phyloP scores from a whole-genome alignment of 2,888 invertebrate genomes.

The Phlogophora meticulosa region DNA sequence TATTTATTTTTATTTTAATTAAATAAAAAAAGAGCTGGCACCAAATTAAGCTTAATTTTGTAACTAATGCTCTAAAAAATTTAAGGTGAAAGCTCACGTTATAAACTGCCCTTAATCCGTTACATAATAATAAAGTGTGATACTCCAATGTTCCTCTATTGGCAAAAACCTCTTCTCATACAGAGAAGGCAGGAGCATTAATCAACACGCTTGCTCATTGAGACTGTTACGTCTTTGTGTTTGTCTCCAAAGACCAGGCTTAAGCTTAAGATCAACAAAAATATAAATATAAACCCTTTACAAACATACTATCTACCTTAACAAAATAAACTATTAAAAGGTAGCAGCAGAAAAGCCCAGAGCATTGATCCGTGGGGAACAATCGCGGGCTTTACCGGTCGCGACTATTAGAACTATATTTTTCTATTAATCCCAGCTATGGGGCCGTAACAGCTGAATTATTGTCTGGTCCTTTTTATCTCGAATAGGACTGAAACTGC shows the following conservation, averaged over 20 bases:
- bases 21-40: too few relatives aligned
- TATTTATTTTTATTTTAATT: too few relatives aligned
- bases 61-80: too few relatives aligned
- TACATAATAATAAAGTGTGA: too few relatives aligned
- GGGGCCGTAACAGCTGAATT: slow-evolving; percentile 53
- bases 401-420: slow-evolving; percentile 68
- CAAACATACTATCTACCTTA: slow-evolving; percentile 22
- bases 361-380: slow-evolving; percentile 56
- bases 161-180: too few relatives aligned
- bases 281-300: slow-evolving; percentile 2
- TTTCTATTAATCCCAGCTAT: slow-evolving; percentile 67
- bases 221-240: too few relatives aligned
- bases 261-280: background rate
- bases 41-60: too few relatives aligned
- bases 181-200: too few relatives aligned
- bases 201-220: too few relatives aligned
- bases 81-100: too few relatives aligned
- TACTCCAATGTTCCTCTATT: too few relatives aligned
- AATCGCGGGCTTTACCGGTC: slow-evolving; percentile 53
- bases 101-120: too few relatives aligned
- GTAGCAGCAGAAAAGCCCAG: slow-evolving; percentile 36
- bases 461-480: slow-evolving; percentile 46
- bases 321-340: slow-evolving; percentile 45
- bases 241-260: background rate
- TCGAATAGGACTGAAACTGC: slow-evolving; percentile 20